Evolutionary conservation across 1,140 invertebrate genomes (phyloP), one percentile per base, ranked within the genome.

Genomic region (Capitella teleta): DNA sequence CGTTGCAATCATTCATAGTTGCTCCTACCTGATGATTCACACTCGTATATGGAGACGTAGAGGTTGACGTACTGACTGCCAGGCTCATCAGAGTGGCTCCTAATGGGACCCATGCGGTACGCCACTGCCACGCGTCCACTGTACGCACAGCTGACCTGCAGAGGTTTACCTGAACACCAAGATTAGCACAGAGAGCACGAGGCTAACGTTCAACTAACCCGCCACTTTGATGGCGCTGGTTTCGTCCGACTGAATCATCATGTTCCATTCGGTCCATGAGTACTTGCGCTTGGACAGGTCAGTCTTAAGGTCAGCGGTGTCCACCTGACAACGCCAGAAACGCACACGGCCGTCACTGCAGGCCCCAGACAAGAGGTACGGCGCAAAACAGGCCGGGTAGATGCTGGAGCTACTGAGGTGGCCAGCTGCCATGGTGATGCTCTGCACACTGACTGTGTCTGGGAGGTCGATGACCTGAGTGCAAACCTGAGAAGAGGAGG

Each of bases 351-450:
- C 68, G 58, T 74, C 69, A 2, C 65, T 62, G 53, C 69, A 76
- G 8, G 92, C 91, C 1, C 92, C 96, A 0, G 89, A 84, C 41
- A 98, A 78, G 41, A 93, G 86, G 63, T 97, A 98, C 0, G 94
- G 93, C 0, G 94, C 91, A 66, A 93, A 85, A 72, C 93, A 98
- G 36, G 92, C 92, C 18, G 94, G 92, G 74, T 98, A 98, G 61
- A 98, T 94, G 28, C 90, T 94, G 1, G 93, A 90, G n/a, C 92
- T 96, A 66, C 91, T 93, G 21, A 97, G 74, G 73, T 98, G 93
- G 1, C 94, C 93, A 3, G 92, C 93, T 1, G 93, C 87, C 4
- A 91, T 87, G 0, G 86, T 81, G 1, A 90, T 91, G 69, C 90
- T 86, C 47, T 92, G 82, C 3, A 95, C 84, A 67, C 91, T 86